These are phyloP conservation scores for Cynopterus sphinx DNA, from an alignment of 2,797 vertebrate species.

Conservation along the genomic window DNA sequence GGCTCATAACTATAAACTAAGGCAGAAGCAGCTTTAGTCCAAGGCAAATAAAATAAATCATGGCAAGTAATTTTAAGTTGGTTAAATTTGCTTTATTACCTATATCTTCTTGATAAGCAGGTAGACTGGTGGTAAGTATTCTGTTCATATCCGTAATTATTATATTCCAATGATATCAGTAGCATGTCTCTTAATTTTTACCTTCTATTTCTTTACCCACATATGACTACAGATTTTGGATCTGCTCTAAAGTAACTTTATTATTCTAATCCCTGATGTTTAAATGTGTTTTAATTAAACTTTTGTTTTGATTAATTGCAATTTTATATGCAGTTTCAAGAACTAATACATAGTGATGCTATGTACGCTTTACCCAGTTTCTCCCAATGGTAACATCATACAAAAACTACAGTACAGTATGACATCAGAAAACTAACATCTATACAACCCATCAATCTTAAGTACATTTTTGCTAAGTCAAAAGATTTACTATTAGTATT, in stretches of 20 bases:
- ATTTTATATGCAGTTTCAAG: background rate
- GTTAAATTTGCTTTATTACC: slow-evolving; percentile 25
- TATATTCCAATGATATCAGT: background rate
- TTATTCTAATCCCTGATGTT: slow-evolving; percentile 12
- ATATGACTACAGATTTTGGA: background rate
- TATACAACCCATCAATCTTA: background rate
- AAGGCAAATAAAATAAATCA: slow-evolving; percentile 45
- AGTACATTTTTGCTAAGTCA: slow-evolving; percentile 33
- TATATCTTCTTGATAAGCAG: slow-evolving; percentile 3
- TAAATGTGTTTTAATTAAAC: slow-evolving; percentile 33
- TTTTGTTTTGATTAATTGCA: slow-evolving; percentile 40
- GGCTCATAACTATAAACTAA: slow-evolving; percentile 22
- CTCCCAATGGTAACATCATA: slow-evolving; percentile 3
- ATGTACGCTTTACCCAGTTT: background rate
- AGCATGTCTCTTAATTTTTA: slow-evolving; percentile 34
- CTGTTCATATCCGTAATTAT: background rate
- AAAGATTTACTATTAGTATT: slow-evolving; percentile 23
- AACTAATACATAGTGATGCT: slow-evolving; percentile 1
- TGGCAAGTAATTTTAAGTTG: slow-evolving; percentile 30
- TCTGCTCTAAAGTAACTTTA: slow-evolving; percentile 14
- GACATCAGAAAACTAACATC: slow-evolving; percentile 19
- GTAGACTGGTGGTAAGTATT: background rate
- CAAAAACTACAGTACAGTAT: background rate
- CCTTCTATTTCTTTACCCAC: slow-evolving; percentile 5
- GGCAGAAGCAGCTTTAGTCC: background rate